Evolutionary conservation across 2,797 vertebrate species (phyloP).

Genomic region (Trichosurus vulpecula): DNA sequence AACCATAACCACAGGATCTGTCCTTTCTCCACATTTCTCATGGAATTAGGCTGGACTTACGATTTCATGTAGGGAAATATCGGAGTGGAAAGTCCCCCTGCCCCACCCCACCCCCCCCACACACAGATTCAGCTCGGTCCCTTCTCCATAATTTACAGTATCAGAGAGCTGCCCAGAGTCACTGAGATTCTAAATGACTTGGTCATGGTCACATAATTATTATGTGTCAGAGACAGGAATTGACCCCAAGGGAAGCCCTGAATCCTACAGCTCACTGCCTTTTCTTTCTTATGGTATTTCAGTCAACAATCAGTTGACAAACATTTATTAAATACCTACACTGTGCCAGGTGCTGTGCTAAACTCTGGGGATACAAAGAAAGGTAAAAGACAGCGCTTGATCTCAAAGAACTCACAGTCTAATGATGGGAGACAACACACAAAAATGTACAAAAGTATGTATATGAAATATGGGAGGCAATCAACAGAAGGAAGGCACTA

Average conservation of each 20-base stretch:
- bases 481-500: neutral
- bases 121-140: neutral
- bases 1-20: neutral
- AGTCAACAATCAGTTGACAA: neutral
- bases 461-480: neutral
- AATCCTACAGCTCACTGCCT: neutral
- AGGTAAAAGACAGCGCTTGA: neutral
- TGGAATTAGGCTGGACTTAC: neutral
- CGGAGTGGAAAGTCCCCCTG: neutral
- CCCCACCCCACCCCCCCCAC: too few relatives aligned
- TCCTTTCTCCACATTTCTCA: neutral
- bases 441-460: neutral
- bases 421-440: neutral
- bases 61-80: neutral
- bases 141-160: neutral
- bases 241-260: neutral
- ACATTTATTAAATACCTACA: neutral
- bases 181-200: neutral
- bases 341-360: neutral
- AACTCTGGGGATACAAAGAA: neutral
- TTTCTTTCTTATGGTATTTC: neutral
- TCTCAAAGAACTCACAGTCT: neutral
- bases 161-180: neutral
- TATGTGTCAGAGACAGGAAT: neutral
- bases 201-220: neutral